Evolutionary conservation across 2,113 vertebrate genomes (phyloP), one percentile per base, ranked within the genome.

Genomic region (Cynoglossus semilaevis): DNA sequence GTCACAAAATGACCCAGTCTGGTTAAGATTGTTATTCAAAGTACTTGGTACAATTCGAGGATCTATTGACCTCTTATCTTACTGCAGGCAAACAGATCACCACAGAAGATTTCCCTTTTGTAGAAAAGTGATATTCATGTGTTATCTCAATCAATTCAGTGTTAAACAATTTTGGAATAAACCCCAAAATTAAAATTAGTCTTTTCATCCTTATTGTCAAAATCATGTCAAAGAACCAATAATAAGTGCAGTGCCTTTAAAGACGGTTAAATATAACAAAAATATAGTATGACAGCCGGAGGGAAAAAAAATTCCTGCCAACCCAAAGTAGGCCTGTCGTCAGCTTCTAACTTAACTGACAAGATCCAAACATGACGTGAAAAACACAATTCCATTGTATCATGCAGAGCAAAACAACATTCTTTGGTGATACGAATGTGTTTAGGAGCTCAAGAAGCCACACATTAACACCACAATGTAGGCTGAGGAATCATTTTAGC

Each of bases 321-420:
- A 63, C 10, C 63, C 38, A 36, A 54, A 69, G 44, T 46, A 18
- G 61, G 69, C 7, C 62, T 60, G 66, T 71, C 75, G 65, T 72
- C 74, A 71, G 52, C 62, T 63, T 38, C 49, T 80, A 66, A 62
- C 62, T 16, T 67, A 19, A 47, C 35, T 1, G 11, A 40, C 62
- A 9, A 61, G 71, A 67, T 82, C 70, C 62, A 68, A 83, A 77
- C 63, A 80, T 36, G 62, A 59, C 17, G 16, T 58, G 54, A 63
- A 81, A 83, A 81, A 85, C 76, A 83, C 60, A 76, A 61, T 63
- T 67, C 60, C 52, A 67, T 79, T 84, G 80, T 79, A 76, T 82
- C 64, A 51, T 60, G 66, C 11, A 8, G 67, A 58, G 70, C 74
- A 83, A 83, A 85, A 88, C 83, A 87, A 83, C 74, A 86, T 82